Evolutionary conservation across 2,888 invertebrate species (phyloP).

Genomic region (Drosophila sordidapex): DNA sequence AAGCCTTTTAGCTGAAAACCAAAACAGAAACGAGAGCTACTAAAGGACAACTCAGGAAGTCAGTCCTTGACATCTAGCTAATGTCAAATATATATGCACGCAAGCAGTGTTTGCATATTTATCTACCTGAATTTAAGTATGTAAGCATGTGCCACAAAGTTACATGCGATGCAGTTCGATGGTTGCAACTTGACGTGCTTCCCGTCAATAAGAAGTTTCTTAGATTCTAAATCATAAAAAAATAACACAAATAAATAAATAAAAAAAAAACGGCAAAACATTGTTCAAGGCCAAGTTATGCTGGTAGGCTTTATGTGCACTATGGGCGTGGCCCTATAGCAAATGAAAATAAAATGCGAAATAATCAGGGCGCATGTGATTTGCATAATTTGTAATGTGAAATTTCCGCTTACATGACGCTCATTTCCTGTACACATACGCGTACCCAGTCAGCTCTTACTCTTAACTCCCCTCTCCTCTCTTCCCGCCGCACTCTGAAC

Average conservation of each 20-base stretch:
- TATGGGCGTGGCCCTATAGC: conserved; percentile 18
- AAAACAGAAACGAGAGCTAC: conserved; percentile 9
- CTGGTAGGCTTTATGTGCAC: not conserved
- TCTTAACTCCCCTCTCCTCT: not conserved
- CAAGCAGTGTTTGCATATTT: conserved; percentile 8
- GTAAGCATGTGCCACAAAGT: not conserved
- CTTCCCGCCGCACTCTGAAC: not conserved
- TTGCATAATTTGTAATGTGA: conserved; percentile 81
- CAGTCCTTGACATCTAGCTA: conserved; percentile 10
- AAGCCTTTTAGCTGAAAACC: conserved; percentile 18
- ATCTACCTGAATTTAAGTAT: not conserved
- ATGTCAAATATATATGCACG: conserved; percentile 16
- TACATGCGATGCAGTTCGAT: not conserved
- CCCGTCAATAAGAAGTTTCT: not conserved
- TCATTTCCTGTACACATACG: conserved; percentile 63
- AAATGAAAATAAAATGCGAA: conserved; percentile 52
- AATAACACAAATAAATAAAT: not conserved
- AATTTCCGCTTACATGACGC: conserved; percentile 77
- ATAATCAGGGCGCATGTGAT: conserved; percentile 69
- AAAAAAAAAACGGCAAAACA: not conserved
- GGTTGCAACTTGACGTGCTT: conserved; percentile 12
- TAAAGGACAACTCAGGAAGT: conserved; percentile 17
- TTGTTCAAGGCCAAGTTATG: conserved; percentile 10
- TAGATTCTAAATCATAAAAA: not conserved
- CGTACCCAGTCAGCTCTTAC: conserved; percentile 3